phyloP scores from a whole-genome alignment of 2,113 vertebrate species.

The western clawed frog (Xenopus tropicalis) region DNA sequence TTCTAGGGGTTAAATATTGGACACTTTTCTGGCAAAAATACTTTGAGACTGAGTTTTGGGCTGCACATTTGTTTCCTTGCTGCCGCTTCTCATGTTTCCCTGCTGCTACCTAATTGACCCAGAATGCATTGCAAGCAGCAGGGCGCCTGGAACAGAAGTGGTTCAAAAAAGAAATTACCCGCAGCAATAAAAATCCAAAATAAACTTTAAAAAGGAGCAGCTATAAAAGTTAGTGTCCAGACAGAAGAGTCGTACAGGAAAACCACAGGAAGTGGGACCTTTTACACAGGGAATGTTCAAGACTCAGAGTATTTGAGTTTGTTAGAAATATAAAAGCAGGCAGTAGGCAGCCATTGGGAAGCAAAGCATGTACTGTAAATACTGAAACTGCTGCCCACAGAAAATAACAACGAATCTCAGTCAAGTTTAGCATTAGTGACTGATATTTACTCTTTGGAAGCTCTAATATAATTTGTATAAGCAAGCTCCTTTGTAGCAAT shows the following conservation, averaged over 20 bases:
- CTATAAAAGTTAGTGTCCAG: constrained; percentile 38
- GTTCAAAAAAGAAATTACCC: constrained; percentile 29
- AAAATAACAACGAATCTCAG: no score
- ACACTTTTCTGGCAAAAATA: no score
- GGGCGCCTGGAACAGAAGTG: constrained; percentile 24
- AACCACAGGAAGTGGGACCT: constrained; percentile 6
- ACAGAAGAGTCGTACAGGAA: constrained; percentile 23
- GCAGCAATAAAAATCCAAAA: constrained; percentile 35
- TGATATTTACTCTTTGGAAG: no score
- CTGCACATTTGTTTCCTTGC: constrained; percentile 29
- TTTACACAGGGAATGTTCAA: not conserved
- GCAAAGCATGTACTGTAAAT: no score
- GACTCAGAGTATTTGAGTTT: no score
- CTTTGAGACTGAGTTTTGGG: not conserved
- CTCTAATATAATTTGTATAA: no score
- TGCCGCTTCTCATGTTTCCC: constrained; percentile 31
- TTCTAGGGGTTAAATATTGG: no score
- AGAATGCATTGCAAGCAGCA: constrained; percentile 34
- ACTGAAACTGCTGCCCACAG: no score
- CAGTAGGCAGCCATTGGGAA: no score
- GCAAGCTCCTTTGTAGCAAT: no score
- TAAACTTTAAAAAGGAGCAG: constrained; percentile 17
- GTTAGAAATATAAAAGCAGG: no score
- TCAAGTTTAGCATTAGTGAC: no score
- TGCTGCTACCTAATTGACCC: constrained; percentile 39